Base-by-base conservation (phyloP, 2,888 invertebrate species). In the Eumerus sabulonum region DNA sequence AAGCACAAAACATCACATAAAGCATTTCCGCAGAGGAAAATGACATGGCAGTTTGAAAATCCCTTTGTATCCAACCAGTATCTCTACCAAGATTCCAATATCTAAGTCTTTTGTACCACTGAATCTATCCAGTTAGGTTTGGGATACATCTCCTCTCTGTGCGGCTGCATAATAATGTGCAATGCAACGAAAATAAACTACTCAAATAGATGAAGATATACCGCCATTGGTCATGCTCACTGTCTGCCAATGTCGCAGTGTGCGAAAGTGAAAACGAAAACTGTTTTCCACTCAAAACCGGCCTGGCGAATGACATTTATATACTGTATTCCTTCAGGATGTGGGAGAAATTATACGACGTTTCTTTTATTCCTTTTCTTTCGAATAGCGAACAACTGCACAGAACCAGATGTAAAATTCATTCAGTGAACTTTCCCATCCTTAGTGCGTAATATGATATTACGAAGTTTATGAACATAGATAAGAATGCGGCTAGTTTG, bases 151-250 rank as follows among this genome's bases (percentile, higher is more conserved):
- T 83, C 77, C 82, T 62, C 1, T n/a, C 4, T 19, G 45, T 63
- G 19, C 17, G 51, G 42, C 74, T 74, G 68, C 68, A 68, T 74
- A 68, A 68, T 68, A 70, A 64, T 68, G 70, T 76, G 76, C 76
- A 76, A 63, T 51, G 59, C 63, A 70, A 64, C 53, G 70, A 76
- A 76, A 76, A 76, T 68, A 76, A 70, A 76, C 76, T 70, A 70
- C 76, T 63, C 64, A 71, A 71, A 76, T 76, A 64, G 71, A 76
- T n/a, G n/a, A n/a, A n/a, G n/a, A n/a, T n/a, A n/a, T n/a, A n/a
- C n/a, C n/a, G n/a, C n/a, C n/a, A n/a, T n/a, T n/a, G n/a, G n/a
- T n/a, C n/a, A n/a, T n/a, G n/a, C n/a, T n/a, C n/a, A n/a, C n/a
- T n/a, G n/a, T 27, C 2, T 7, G 27, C 17, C 18, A 44, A 11